Evolutionary conservation across 2,888 invertebrate genomes (phyloP).

Genomic region (Dryadula phaetusa): DNA sequence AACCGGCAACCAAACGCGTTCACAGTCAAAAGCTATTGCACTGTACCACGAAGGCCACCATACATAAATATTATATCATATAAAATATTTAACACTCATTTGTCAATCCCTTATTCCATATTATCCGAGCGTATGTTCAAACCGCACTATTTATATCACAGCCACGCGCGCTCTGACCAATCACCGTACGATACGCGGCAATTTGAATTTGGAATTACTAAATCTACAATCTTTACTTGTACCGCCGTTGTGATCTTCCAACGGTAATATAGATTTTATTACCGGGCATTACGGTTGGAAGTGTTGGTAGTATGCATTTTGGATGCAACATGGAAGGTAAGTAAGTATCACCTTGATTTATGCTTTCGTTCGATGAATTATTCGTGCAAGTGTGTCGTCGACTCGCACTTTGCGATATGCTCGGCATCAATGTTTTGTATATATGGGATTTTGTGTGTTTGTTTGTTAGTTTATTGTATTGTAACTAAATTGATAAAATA

Average conservation of each 20-base stretch:
- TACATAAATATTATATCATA: constrained; percentile 24
- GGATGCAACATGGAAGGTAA: constrained; percentile 47
- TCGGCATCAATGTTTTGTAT: constrained; percentile 46
- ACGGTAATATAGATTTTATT: constrained; percentile 37
- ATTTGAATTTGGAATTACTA: constrained; percentile 78
- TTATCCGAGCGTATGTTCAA: constrained; percentile 62
- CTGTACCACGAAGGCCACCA: too few relatives aligned
- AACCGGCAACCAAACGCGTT: background rate
- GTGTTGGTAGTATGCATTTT: constrained; percentile 24
- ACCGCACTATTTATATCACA: constrained; percentile 81
- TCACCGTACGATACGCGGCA: constrained; percentile 77
- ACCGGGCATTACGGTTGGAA: constrained; percentile 36
- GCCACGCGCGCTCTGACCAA: constrained; percentile 79
- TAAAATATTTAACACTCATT: constrained; percentile 49
- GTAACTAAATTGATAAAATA: background rate
- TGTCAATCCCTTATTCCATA: constrained; percentile 67
- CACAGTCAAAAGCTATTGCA: background rate
- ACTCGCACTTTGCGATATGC: constrained; percentile 65
- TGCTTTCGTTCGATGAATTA: constrained; percentile 81
- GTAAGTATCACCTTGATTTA: constrained; percentile 78
- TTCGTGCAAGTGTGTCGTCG: constrained; percentile 69
- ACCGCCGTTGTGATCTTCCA: constrained; percentile 43
- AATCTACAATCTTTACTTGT: constrained; percentile 59
- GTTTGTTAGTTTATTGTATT: constrained; percentile 41
- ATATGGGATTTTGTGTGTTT: background rate